Evolutionary conservation across 1,140 invertebrate genomes (phyloP), one percentile per base, ranked within the genome.

Genomic region (Phortica variegata): DNA sequence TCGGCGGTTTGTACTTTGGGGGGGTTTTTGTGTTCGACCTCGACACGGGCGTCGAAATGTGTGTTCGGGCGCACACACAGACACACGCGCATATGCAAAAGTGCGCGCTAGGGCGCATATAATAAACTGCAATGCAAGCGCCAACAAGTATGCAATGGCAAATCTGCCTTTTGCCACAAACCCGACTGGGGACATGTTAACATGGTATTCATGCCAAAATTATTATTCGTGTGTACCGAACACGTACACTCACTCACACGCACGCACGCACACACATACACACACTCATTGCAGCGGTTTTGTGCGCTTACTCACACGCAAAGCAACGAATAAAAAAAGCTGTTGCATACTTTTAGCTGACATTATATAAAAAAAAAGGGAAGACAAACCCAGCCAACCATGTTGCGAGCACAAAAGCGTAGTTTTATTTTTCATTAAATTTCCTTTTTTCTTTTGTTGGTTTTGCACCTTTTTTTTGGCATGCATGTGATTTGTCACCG

Each of bases 111-210:
- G 6, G 23, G 23, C 23, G 23, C 23, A 26, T 34, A 34, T 63
- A 66, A 66, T 66, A 66, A 68, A 66, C 63, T 68, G 23, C 5
- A 26, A 5, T 16, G 16, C 36, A 38, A 59, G 56, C 56, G 56
- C 41, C 41, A 52, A 54, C 54, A 57, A 49, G 54, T 61, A 51
- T 61, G 59, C 60, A 63, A 49, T 12, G n/a, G n/a, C n/a, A n/a
- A n/a, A 29, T 54, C 51, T 38, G 29, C 21, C 29, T 40, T 44
- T 32, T 15, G 12, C 6, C 26, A 29, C 26, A 55, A 65, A 66
- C 62, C 63, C 68, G 62, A 68, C 61, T 56, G 70, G 70, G 70
- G 70, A 73, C 69, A 73, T 73, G 70, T 73, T 73, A 73, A 73
- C 70, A 73, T 70, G 70, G 70, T 70, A 65, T 62, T 66, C 69